Evolutionary conservation across 2,888 invertebrate genomes (phyloP).

Genomic region (Hylaea fasciaria): DNA sequence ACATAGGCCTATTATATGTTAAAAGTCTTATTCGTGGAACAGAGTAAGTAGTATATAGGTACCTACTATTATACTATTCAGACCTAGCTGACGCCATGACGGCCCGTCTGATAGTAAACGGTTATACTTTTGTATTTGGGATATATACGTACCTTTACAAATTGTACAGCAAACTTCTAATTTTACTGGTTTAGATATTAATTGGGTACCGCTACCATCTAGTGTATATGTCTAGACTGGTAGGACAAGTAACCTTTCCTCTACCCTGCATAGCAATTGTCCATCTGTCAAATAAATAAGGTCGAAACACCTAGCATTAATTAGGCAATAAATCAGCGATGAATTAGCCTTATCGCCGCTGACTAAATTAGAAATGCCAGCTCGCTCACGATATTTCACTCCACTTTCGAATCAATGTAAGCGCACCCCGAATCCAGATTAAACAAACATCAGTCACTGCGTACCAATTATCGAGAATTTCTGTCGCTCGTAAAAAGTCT

Average conservation of each 20-base stretch:
- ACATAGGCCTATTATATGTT: too few species aligned
- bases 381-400: slow-evolving; percentile 18
- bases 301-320: slow-evolving; percentile 11
- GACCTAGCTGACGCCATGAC: too few species aligned
- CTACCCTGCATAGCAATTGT: slow-evolving; percentile 7
- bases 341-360: slow-evolving; percentile 16
- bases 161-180: too few species aligned
- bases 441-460: too few species aligned
- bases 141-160: too few species aligned
- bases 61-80: too few species aligned
- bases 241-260: slow-evolving; percentile 6
- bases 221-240: background rate
- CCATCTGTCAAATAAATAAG: slow-evolving; percentile 28
- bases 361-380: slow-evolving; percentile 21
- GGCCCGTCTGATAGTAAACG: too few species aligned
- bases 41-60: too few species aligned
- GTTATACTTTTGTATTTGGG: too few species aligned
- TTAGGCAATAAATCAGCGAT: slow-evolving; percentile 22
- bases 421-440: slow-evolving; percentile 31
- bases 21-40: too few species aligned
- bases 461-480: slow-evolving; percentile 6
- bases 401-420: slow-evolving; percentile 22
- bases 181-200: too few species aligned
- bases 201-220: background rate
- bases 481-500: slow-evolving; percentile 37